Conservation (phyloP, 2,888 invertebrate species). For the Gisinianus flammeolus region DNA sequence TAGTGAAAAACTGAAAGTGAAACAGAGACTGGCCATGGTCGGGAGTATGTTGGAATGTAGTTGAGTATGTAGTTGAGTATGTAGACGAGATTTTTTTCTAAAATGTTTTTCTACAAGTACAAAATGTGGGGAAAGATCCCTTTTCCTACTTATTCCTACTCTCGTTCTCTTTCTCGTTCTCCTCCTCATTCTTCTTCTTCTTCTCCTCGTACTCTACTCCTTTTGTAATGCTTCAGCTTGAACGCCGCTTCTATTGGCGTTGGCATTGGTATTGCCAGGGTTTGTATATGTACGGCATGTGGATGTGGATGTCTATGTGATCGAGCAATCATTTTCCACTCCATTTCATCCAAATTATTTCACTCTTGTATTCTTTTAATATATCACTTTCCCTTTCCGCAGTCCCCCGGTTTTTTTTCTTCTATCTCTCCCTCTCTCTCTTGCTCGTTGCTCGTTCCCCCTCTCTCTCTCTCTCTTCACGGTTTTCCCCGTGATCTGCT, state of each 20-base stretch:
- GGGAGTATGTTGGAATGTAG: constrained; percentile 5
- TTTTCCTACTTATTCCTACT: background rate
- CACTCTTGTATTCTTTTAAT: constrained; percentile 51
- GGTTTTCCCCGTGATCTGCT: background rate
- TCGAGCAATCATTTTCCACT: constrained; percentile 53
- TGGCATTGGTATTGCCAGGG: background rate
- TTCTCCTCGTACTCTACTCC: background rate
- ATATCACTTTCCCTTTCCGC: constrained; percentile 43
- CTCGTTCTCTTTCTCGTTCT: background rate
- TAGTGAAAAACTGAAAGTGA: background rate
- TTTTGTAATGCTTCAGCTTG: background rate
- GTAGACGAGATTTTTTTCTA: background rate
- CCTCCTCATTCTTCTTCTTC: background rate
- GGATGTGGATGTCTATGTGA: constrained; percentile 41
- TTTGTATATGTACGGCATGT: background rate
- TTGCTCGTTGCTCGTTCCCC: background rate
- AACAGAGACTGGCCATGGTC: background rate
- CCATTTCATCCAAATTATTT: constrained; percentile 53
- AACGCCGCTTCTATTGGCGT: background rate
- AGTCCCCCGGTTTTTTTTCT: constrained; percentile 11
- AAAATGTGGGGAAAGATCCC: no score
- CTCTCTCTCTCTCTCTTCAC: background rate
- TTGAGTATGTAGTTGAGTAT: background rate
- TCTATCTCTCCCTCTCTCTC: background rate
- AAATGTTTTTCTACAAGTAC: no score